These are phyloP conservation scores for Phrynosoma blainvillii DNA, from an alignment of 2,113 vertebrate genomes.

Conservation along the genomic window DNA sequence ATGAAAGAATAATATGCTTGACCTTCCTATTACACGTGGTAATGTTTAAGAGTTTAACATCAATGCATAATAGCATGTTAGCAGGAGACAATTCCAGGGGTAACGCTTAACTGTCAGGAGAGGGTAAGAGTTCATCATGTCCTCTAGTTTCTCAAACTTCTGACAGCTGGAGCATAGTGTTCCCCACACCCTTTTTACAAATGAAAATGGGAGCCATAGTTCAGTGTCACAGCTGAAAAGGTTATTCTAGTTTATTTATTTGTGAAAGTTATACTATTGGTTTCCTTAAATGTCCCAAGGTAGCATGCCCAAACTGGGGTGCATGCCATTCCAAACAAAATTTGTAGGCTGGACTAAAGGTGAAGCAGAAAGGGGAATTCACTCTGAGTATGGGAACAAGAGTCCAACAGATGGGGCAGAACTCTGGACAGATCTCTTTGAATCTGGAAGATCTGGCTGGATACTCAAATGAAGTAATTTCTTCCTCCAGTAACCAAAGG, in stretches of 20 bases:
- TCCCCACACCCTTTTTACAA: background rate
- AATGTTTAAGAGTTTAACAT: conserved; percentile 72
- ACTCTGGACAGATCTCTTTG: background rate
- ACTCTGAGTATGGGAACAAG: background rate
- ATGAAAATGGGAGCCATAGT: background rate
- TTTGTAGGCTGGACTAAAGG: background rate
- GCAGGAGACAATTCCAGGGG: conserved; percentile 56
- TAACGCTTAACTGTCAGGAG: conserved; percentile 54
- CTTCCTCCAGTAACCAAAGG: background rate
- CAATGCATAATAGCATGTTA: conserved; percentile 62
- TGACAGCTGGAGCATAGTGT: conserved; percentile 23
- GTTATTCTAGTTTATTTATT: background rate
- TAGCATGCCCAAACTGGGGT: background rate
- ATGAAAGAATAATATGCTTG: conserved; percentile 69
- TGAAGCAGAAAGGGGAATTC: background rate
- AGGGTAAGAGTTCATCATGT: conserved; percentile 57
- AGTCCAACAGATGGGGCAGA: background rate
- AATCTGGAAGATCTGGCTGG: background rate
- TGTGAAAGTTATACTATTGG: background rate
- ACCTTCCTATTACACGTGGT: conserved; percentile 69
- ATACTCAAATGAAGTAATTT: background rate
- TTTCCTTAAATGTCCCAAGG: background rate
- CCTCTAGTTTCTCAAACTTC: conserved; percentile 30
- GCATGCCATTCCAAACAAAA: background rate
- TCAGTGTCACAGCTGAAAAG: background rate